These are phyloP conservation scores for Ochlodes sylvanus DNA, from an alignment of 2,888 invertebrate species.

Conservation along the genomic window DNA sequence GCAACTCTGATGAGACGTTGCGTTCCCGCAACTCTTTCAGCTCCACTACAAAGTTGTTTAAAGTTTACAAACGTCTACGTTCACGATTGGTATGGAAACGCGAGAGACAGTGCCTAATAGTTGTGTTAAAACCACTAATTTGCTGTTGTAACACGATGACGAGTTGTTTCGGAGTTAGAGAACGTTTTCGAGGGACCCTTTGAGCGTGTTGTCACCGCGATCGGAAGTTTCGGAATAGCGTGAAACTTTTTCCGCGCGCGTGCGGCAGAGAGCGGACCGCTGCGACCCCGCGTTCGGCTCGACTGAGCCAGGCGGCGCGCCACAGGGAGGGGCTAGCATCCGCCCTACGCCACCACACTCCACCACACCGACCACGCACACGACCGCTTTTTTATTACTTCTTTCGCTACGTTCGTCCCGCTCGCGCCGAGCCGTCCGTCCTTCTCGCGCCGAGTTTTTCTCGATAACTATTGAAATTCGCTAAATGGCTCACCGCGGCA, in stretches of 20 bases:
- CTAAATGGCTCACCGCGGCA: slow-evolving; percentile 83
- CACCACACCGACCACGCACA: slow-evolving; percentile 71
- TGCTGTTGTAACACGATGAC: no score
- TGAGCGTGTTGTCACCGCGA: slow-evolving; percentile 56
- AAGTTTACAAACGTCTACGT: slow-evolving; percentile 3
- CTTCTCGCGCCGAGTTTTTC: slow-evolving; percentile 79
- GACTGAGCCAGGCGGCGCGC: slow-evolving; percentile 79
- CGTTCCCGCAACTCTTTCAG: slow-evolving; percentile 29
- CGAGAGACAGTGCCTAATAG: no score
- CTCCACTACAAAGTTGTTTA: background rate
- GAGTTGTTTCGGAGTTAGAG: slow-evolving; percentile 21
- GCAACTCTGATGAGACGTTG: slow-evolving; percentile 48
- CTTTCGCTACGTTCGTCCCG: slow-evolving; percentile 78
- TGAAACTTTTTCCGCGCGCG: slow-evolving; percentile 81
- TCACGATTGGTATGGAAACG: no score
- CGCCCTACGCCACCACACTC: slow-evolving; percentile 82
- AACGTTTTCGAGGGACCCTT: slow-evolving; percentile 47
- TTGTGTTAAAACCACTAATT: no score
- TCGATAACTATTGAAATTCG: slow-evolving; percentile 85
- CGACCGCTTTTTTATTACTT: slow-evolving; percentile 83
- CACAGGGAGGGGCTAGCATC: slow-evolving; percentile 82
- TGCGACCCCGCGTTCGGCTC: slow-evolving; percentile 75
- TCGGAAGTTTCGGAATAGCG: slow-evolving; percentile 70
- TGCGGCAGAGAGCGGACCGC: slow-evolving; percentile 67
- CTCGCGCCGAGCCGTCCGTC: slow-evolving; percentile 68